A percentile compares a stretch with the other conserved stretches of the same genome.
phyloP scores from a whole-genome alignment of 2,797 vertebrate genomes.

The Octomys mimax region DNA sequence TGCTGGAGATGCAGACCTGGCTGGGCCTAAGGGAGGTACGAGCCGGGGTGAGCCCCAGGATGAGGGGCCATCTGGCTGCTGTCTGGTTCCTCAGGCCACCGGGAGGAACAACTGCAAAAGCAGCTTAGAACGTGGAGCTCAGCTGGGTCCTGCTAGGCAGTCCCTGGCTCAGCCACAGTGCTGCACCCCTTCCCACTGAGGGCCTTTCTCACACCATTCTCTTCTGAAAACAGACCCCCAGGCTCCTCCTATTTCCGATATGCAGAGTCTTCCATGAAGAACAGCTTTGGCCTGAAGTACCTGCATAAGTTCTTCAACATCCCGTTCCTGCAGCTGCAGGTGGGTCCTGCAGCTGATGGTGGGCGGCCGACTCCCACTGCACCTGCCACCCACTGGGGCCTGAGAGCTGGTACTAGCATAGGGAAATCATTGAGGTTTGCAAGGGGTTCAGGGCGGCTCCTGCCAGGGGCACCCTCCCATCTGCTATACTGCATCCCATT shows the following conservation, averaged over 20 bases:
- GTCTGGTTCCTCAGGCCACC: not conserved
- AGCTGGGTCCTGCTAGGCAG: not conserved
- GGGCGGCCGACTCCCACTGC: not conserved
- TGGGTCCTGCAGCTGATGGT: constrained; percentile 75
- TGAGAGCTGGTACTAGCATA: not conserved
- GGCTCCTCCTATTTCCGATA: constrained; percentile 98
- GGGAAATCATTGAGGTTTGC: not conserved
- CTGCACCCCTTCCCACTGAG: not conserved
- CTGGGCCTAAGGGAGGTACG: too few relatives aligned
- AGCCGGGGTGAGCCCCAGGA: not conserved
- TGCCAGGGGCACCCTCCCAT: not conserved
- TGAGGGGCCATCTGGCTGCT: rapidly evolving
- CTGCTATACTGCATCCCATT: not conserved
- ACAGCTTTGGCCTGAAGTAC: constrained; percentile 98
- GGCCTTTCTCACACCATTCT: not conserved
- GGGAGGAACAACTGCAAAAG: not conserved
- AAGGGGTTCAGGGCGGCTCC: not conserved
- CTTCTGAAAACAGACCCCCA: constrained; percentile 90
- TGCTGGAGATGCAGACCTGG: not conserved
- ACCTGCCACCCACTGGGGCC: not conserved
- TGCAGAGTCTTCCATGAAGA: constrained; percentile 99
- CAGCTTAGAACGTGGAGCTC: not conserved
- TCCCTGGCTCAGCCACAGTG: too few relatives aligned
- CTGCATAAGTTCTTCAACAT: constrained; percentile 99
- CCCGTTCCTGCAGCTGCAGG: constrained; percentile 99